Evolutionary conservation across 2,113 vertebrate species (phyloP).

Genomic region (Lampris megalopsis): DNA sequence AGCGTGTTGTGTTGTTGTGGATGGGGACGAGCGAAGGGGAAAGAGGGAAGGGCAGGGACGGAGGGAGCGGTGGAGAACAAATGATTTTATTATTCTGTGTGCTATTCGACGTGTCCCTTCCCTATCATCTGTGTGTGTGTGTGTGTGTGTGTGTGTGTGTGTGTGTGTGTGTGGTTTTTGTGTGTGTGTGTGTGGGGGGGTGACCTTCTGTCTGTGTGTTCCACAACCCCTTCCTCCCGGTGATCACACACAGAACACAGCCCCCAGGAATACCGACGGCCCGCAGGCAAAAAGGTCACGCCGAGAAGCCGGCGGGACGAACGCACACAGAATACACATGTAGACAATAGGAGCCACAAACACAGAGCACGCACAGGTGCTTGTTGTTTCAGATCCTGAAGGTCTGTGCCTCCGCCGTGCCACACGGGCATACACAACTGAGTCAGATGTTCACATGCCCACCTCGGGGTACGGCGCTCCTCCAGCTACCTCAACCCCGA

Average conservation of each 20-base stretch:
- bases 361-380: conserved; percentile 48
- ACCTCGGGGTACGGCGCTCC: no score
- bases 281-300: conserved; percentile 71
- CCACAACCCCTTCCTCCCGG: conserved; percentile 50
- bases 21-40: conserved; percentile 40
- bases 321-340: conserved; percentile 50
- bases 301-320: conserved; percentile 39
- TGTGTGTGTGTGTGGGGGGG: conserved; percentile 54
- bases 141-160: no score
- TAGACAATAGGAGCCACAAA: conserved; percentile 38
- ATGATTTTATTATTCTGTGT: conserved; percentile 70
- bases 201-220: conserved; percentile 74
- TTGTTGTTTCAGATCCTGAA: conserved; percentile 43
- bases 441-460: no score
- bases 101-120: conserved; percentile 60
- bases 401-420: neutral
- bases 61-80: neutral
- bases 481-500: no score
- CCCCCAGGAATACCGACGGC: conserved; percentile 62
- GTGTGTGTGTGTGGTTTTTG: no score
- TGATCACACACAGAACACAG: conserved; percentile 66
- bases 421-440: neutral
- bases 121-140: neutral
- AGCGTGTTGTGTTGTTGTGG: conserved; percentile 58
- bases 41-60: conserved; percentile 1